Evolutionary conservation across 2,888 invertebrate species (phyloP).

Genomic region (Pseudococcus longispinus): DNA sequence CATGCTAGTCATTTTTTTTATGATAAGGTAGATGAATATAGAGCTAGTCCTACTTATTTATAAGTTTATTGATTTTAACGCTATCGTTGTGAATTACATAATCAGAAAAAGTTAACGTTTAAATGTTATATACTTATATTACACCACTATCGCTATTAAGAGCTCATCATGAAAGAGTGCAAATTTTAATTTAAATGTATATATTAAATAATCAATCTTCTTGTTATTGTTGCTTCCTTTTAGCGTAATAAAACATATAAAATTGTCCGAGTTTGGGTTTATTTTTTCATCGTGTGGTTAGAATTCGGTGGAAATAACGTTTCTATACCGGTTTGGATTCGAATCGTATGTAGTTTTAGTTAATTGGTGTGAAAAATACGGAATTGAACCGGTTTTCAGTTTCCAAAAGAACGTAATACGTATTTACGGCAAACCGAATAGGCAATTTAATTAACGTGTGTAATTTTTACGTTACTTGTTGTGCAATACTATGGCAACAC

Average conservation of each 20-base stretch:
- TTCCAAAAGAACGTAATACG: no score
- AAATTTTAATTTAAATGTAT: constrained; percentile 51
- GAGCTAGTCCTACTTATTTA: constrained; percentile 48
- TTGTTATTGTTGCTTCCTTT: constrained; percentile 57
- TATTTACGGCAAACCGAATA: constrained; percentile 1
- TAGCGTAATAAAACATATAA: constrained; percentile 55
- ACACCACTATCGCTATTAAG: constrained; percentile 55
- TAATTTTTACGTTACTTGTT: no score
- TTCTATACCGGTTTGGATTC: no score
- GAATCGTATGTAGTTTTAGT: no score
- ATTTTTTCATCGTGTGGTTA: background rate
- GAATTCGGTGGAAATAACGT: no score
- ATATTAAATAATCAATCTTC: constrained; percentile 53
- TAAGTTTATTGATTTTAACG: constrained; percentile 47
- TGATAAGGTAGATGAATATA: background rate
- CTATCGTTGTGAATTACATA: constrained; percentile 54
- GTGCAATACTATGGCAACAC: no score
- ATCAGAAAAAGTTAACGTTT: constrained; percentile 48
- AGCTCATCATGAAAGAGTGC: constrained; percentile 48
- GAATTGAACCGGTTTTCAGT: no score
- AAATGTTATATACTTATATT: constrained; percentile 52
- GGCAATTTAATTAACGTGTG: background rate
- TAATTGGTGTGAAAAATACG: no score
- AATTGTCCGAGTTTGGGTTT: background rate
- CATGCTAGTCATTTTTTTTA: background rate